These are phyloP conservation scores for Esperia sulphurella DNA, from an alignment of 2,888 invertebrate genomes.

Conservation along the genomic window DNA sequence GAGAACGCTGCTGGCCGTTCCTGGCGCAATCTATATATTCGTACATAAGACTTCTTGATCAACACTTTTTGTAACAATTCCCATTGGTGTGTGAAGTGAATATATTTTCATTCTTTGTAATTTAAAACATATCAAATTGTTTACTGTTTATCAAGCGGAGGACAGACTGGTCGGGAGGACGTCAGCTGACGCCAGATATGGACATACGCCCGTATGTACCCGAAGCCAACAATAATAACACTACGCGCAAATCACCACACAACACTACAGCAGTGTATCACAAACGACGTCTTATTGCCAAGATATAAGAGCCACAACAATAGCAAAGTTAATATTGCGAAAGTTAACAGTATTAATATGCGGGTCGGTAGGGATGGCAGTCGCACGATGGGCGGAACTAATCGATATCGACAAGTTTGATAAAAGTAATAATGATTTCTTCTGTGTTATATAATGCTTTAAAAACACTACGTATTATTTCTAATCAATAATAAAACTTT, in stretches of 20 bases:
- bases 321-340: slow-evolving; percentile 28
- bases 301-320: slow-evolving; percentile 27
- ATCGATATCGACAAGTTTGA: slow-evolving; percentile 31
- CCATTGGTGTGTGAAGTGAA: too few species aligned
- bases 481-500: not conserved
- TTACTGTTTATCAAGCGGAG: not conserved
- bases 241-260: slow-evolving; percentile 11
- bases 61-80: too few species aligned
- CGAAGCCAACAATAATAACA: slow-evolving; percentile 42
- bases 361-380: slow-evolving; percentile 45
- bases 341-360: slow-evolving; percentile 49
- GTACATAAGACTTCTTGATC: too few species aligned
- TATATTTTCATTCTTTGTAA: too few species aligned
- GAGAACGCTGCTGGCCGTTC: too few species aligned
- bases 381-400: slow-evolving; percentile 11
- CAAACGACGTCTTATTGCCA: slow-evolving; percentile 28
- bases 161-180: slow-evolving; percentile 15
- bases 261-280: slow-evolving; percentile 4
- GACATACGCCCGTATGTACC: slow-evolving; percentile 26
- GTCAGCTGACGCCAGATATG: slow-evolving; percentile 48
- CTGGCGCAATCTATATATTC: too few species aligned
- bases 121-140: not conserved
- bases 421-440: too few species aligned
- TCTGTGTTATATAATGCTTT: not conserved
- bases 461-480: too few species aligned